Evolutionary conservation across 2,888 invertebrate species (phyloP), one percentile per base, ranked within the genome.

Genomic region (Epicampocera succincta): DNA sequence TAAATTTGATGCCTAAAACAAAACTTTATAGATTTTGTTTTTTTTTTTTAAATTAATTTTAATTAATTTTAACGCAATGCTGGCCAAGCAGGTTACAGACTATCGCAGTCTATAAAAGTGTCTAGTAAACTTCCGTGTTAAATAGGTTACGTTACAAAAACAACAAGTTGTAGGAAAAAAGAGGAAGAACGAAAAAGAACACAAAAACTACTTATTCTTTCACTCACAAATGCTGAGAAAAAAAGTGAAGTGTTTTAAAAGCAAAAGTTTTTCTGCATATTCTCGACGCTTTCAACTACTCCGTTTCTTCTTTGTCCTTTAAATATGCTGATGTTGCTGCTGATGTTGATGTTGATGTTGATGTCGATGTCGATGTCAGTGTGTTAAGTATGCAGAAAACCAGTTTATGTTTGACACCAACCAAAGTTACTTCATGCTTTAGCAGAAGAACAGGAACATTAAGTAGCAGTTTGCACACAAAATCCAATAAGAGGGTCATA

Each of bases 371-470:
- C 56, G 68, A 78, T 77, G 82, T 82, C 66, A 82, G 74, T 82
- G 79, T 82, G 82, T 78, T 82, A 82, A 82, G 65, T 56, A 75
- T 82, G 48, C 66, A 46, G 42, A 68, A 72, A 78, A 79, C 82
- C 74, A 74, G 82, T 82, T 82, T 79, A 66, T 60, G 69, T 74
- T 78, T 74, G 73, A 74, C 82, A 79, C 74, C 60, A 79, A 19
- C 63, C 68, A 68, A 79, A 79, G 82, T 79, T 79, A 78, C 66
- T 82, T 82, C 79, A 82, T 75, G 78, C 74, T 66, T 66, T 17
- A 17, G 52, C 33, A 75, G 52, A 81, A 56, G 46, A 63, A 68
- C 65, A 61, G 56, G 50, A 63, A 52, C 54, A 66, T 40, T 68
- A 63, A 60, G 40, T 52, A 66, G 73, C 54, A 63, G 33, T 73